Evolutionary conservation across 30 jellyfish, hydroid and myxozoan genomes (phyloP).

Genomic region (Turritopsis rubra): DNA sequence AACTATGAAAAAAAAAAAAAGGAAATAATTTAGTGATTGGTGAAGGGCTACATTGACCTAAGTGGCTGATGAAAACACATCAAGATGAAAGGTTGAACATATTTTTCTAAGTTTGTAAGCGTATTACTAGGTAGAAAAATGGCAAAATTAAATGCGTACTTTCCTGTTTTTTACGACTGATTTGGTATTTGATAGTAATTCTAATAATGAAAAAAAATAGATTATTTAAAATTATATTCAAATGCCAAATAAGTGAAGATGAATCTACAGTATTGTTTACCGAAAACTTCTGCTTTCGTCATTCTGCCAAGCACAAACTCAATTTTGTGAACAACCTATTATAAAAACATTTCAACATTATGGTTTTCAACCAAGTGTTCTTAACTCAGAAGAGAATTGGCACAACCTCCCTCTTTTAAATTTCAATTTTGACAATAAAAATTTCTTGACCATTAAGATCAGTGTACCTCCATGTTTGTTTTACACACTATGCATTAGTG

Average conservation of each 20-base stretch:
- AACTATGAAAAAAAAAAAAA: slow-evolving; percentile 29
- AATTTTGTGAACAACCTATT: background rate
- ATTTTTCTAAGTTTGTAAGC: no score
- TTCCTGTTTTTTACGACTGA: background rate
- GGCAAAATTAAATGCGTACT: background rate
- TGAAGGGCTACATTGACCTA: background rate
- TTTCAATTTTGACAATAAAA: no score
- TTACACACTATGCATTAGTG: no score
- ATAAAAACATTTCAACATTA: background rate
- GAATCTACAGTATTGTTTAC: background rate
- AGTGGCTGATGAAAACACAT: no score
- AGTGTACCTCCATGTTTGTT: no score
- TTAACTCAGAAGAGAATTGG: no score
- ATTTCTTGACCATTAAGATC: no score
- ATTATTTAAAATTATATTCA: background rate
- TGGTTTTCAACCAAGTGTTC: background rate
- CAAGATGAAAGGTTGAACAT: no score
- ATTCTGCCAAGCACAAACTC: slow-evolving; percentile 13
- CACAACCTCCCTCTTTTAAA: no score
- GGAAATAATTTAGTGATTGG: background rate
- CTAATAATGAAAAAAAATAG: background rate
- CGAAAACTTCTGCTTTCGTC: slow-evolving; percentile 4
- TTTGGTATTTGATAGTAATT: background rate
- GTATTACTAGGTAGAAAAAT: no score
- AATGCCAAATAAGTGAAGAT: background rate